phyloP scores from a whole-genome alignment of 2,113 vertebrate species.

The Ciconia boyciana region DNA sequence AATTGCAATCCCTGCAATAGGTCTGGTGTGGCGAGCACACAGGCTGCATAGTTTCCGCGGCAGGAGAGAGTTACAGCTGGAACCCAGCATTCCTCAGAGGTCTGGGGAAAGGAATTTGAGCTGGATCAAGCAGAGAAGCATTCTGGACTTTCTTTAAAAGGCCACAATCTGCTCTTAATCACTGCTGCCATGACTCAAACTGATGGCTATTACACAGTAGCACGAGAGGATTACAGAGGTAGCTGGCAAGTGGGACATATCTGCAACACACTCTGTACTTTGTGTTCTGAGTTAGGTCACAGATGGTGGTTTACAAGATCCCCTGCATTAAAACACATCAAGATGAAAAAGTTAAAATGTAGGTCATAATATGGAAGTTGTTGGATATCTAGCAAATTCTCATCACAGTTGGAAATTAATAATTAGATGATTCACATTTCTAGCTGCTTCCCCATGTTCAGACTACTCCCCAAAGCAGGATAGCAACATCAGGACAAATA shows the following conservation, averaged over 20 bases:
- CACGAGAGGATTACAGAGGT: neutral
- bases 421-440: neutral
- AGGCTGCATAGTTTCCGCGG: fast-evolving
- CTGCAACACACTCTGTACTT: neutral
- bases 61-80: neutral
- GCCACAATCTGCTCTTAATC: neutral
- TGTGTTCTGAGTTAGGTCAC: neutral
- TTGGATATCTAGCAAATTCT: neutral
- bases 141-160: neutral
- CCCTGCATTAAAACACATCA: neutral
- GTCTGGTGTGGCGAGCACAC: fast-evolving
- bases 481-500: neutral
- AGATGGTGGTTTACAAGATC: neutral
- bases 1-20: neutral
- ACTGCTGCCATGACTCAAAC: neutral
- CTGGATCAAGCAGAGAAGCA: neutral
- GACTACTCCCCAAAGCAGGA: neutral
- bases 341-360: neutral
- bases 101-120: neutral
- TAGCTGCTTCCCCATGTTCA: neutral
- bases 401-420: neutral
- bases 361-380: neutral
- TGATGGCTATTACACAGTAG: neutral
- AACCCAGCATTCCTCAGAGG: neutral
- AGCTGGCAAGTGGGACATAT: neutral